Evolutionary conservation across 64 coral and sea anemone species (phyloP).

Genomic region (Montipora foliosa): DNA sequence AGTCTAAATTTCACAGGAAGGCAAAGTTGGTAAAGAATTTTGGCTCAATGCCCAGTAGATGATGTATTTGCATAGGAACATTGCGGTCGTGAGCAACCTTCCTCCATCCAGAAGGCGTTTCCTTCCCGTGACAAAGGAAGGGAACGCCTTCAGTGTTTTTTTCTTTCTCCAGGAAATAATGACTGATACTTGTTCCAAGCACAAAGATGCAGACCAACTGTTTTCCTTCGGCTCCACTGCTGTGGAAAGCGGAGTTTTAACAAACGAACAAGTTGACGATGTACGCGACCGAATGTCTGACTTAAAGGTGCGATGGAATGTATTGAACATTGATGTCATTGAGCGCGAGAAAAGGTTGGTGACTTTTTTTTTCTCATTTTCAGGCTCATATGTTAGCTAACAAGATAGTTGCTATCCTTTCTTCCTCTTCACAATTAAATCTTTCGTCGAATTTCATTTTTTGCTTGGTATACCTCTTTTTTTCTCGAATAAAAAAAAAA

Average conservation of each 20-base stretch:
- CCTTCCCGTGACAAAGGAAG: neutral
- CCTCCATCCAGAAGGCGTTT: neutral
- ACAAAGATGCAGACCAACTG: conserved; percentile 64
- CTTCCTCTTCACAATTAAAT: too few relatives aligned
- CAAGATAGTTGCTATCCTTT: too few relatives aligned
- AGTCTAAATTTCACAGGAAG: too few relatives aligned
- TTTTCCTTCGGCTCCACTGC: conserved; percentile 32
- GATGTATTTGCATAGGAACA: too few relatives aligned
- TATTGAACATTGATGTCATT: conserved; percentile 68
- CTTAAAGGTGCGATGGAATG: conserved; percentile 67
- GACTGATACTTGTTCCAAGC: conserved; percentile 53
- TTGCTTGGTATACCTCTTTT: too few relatives aligned
- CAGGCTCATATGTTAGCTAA: too few relatives aligned
- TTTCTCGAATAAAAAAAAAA: too few relatives aligned
- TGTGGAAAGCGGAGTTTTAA: conserved; percentile 9
- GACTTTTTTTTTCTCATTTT: neutral
- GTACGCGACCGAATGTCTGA: conserved; percentile 33
- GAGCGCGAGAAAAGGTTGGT: conserved; percentile 76
- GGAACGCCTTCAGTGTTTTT: neutral
- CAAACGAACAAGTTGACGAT: conserved; percentile 52
- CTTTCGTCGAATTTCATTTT: too few relatives aligned
- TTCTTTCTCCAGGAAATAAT: conserved; percentile 68
- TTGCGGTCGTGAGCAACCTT: too few relatives aligned
- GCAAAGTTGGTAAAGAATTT: too few relatives aligned
- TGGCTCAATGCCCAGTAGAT: too few relatives aligned